Evolutionary conservation across 2,113 vertebrate species (phyloP).

Genomic region (Serinus canaria): DNA sequence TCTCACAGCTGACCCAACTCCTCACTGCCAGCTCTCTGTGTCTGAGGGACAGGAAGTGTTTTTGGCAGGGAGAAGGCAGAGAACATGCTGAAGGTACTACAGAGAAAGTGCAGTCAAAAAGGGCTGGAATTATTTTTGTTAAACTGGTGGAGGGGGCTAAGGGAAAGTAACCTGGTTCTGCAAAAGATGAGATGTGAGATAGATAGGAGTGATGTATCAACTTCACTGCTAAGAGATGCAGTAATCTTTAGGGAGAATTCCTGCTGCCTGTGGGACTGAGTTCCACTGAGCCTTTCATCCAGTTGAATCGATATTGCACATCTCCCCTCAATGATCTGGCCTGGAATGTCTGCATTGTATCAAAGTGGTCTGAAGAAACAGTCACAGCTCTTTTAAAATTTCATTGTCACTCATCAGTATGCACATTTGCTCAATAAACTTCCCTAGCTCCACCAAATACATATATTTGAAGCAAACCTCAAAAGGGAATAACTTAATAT

Average conservation of each 20-base stretch:
- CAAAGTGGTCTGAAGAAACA: background rate
- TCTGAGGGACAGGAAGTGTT: slow-evolving; percentile 14
- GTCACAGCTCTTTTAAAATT: background rate
- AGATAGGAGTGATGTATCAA: background rate
- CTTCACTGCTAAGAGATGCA: background rate
- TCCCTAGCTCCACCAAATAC: background rate
- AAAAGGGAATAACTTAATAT: background rate
- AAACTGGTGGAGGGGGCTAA: background rate
- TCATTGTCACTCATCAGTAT: background rate
- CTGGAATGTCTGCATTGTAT: background rate
- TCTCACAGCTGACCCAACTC: slow-evolving; percentile 12
- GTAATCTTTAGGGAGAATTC: background rate
- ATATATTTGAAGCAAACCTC: background rate
- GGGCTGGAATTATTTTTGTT: background rate
- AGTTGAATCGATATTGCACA: background rate
- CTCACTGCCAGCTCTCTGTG: background rate
- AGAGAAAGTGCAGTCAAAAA: background rate
- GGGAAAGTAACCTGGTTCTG: background rate
- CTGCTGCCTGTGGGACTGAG: background rate
- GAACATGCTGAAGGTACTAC: background rate
- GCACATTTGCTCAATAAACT: background rate
- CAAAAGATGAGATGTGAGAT: background rate
- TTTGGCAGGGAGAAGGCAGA: slow-evolving; percentile 17
- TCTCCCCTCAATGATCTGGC: background rate
- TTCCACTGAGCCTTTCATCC: background rate